A percentile compares a stretch with the other conserved stretches of the same genome.
Conservation (phyloP, 1,140 invertebrate genomes). For the Callitettix versicolor region DNA sequence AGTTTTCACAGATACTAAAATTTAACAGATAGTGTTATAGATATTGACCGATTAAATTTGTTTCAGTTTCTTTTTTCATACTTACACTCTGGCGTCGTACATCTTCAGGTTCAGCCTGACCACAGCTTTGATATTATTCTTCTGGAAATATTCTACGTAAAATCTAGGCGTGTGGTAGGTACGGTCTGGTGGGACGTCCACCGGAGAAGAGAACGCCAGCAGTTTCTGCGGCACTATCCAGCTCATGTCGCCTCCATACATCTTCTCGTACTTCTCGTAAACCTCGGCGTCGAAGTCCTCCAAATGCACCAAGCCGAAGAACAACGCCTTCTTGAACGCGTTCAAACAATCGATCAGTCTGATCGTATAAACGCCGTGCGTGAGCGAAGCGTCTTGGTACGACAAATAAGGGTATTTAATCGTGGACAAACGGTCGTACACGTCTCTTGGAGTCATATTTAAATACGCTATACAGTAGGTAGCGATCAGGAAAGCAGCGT, state of each 20-base stretch:
- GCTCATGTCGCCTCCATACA: slow-evolving; percentile 98
- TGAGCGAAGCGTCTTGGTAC: slow-evolving; percentile 49
- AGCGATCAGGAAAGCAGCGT: slow-evolving; percentile 62
- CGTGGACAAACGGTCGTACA: slow-evolving; percentile 45
- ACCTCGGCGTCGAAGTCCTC: slow-evolving; percentile 87
- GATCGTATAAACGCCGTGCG: slow-evolving; percentile 62
- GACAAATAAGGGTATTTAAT: slow-evolving; percentile 42
- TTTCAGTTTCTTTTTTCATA: too few species aligned
- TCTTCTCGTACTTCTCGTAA: slow-evolving; percentile 90
- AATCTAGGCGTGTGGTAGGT: slow-evolving; percentile 85
- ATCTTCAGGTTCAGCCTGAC: slow-evolving; percentile 89
- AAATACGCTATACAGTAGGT: slow-evolving; percentile 74
- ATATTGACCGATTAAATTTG: too few species aligned
- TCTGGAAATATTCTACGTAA: slow-evolving; percentile 89
- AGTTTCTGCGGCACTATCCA: slow-evolving; percentile 98
- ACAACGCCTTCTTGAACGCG: slow-evolving; percentile 75
- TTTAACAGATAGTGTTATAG: too few species aligned
- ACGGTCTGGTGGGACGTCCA: slow-evolving; percentile 51
- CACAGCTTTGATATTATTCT: slow-evolving; percentile 85
- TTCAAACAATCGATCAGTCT: slow-evolving; percentile 77
- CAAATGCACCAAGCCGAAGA: slow-evolving; percentile 87
- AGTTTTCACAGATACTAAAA: too few species aligned
- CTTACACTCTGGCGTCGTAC: slow-evolving; percentile 70
- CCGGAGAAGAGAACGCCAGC: slow-evolving; percentile 95
- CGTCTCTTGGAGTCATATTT: slow-evolving; percentile 70